Evolutionary conservation across 2,113 vertebrate species (phyloP).

Genomic region (Mugil cephalus): DNA sequence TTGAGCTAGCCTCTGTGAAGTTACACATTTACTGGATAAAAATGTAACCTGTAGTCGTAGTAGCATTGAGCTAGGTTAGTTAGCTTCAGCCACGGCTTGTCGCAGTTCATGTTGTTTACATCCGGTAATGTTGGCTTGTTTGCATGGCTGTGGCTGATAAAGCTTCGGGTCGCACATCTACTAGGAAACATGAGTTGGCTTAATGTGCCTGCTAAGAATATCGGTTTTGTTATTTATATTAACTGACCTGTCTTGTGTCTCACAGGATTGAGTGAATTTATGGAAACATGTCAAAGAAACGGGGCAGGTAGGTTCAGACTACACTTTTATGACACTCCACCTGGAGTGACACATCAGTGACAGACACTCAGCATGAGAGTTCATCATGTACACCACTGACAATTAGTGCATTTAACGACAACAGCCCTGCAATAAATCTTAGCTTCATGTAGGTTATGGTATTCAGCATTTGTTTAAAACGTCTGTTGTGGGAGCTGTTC

Average conservation of each 20-base stretch:
- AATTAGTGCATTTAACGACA: no score
- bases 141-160: slow-evolving; percentile 10
- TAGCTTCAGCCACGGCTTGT: slow-evolving; percentile 61
- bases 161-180: background rate
- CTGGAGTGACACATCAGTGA: no score
- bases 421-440: no score
- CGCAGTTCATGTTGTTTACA: slow-evolving; percentile 79
- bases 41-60: slow-evolving; percentile 20
- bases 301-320: slow-evolving; percentile 82
- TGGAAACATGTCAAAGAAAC: slow-evolving; percentile 89
- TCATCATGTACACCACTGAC: no score
- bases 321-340: no score
- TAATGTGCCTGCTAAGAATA: background rate
- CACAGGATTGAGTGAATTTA: slow-evolving; percentile 80
- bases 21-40: slow-evolving; percentile 60
- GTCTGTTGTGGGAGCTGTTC: no score
- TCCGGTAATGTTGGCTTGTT: slow-evolving; percentile 64
- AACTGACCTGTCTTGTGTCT: slow-evolving; percentile 53
- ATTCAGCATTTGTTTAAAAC: no score
- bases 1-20: slow-evolving; percentile 32
- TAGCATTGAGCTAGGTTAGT: slow-evolving; percentile 43
- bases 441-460: no score
- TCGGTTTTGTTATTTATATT: slow-evolving; percentile 10
- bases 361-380: no score
- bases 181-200: background rate